A percentile compares a stretch with the other conserved stretches of the same genome.
These are phyloP conservation scores for Phrynocephalus forsythii DNA, from an alignment of 2,797 vertebrate species.

Conservation along the genomic window DNA sequence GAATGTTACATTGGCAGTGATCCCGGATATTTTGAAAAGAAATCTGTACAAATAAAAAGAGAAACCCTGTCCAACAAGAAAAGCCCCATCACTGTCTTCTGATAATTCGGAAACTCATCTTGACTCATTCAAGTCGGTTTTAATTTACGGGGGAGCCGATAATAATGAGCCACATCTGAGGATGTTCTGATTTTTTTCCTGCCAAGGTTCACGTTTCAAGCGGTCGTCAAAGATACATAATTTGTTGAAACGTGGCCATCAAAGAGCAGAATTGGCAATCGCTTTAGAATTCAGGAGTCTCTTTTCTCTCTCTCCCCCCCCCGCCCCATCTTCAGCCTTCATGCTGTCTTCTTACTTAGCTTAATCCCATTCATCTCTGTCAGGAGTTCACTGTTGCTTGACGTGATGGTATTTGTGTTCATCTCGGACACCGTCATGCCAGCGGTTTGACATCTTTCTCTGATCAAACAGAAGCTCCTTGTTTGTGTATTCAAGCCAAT, in stretches of 20 bases:
- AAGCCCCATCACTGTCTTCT: neutral
- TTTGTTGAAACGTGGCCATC: conserved; percentile 33
- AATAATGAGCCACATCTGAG: neutral
- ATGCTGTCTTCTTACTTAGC: neutral
- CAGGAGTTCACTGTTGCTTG: conserved; percentile 24
- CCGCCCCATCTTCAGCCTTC: neutral
- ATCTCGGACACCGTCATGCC: neutral
- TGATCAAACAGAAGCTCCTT: conserved; percentile 14
- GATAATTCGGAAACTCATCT: neutral
- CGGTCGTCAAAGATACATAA: conserved; percentile 38
- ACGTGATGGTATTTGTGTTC: neutral
- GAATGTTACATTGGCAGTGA: neutral
- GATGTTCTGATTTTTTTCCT: neutral
- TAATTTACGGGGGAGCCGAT: neutral
- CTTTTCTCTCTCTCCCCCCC: neutral
- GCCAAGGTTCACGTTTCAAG: neutral
- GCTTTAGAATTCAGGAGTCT: conserved; percentile 13
- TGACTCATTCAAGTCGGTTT: neutral
- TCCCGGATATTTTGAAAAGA: neutral
- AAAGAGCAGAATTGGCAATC: conserved; percentile 10
- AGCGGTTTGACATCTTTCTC: conserved; percentile 25
- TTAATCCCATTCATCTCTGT: conserved; percentile 35
- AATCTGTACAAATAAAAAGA: neutral
- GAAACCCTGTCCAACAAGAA: neutral
- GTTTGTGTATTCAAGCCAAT: conserved; percentile 21